phyloP scores from a whole-genome alignment of 2,113 vertebrate species.

The Lampris megalopsis region DNA sequence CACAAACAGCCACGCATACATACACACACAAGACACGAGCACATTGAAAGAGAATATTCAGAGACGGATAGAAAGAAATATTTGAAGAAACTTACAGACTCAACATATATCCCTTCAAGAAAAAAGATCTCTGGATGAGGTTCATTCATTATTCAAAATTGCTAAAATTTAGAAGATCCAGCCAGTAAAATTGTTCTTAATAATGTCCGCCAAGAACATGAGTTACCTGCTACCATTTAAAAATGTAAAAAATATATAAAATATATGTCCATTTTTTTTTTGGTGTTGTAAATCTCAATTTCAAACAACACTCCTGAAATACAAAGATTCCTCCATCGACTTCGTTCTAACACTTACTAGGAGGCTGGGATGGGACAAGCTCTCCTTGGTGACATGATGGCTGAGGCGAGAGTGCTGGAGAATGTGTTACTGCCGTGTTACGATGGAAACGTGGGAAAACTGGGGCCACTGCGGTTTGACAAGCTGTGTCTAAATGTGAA shows the following conservation, averaged over 20 bases:
- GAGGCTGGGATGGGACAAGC: too few species aligned
- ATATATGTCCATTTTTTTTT: too few species aligned
- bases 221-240: too few species aligned
- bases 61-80: conserved; percentile 22
- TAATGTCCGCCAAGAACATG: too few species aligned
- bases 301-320: too few species aligned
- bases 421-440: conserved; percentile 28
- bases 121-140: background rate
- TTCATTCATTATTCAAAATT: background rate
- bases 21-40: too few species aligned
- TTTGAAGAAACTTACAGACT: background rate
- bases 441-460: background rate
- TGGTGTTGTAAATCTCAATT: too few species aligned
- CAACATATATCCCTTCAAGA: conserved; percentile 3
- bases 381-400: background rate
- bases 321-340: too few species aligned
- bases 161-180: background rate
- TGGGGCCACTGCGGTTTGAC: background rate
- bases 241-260: too few species aligned
- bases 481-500: background rate
- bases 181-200: background rate
- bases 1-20: conserved; percentile 29
- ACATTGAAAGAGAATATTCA: too few species aligned
- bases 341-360: too few species aligned
- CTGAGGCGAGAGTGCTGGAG: background rate